Base-by-base conservation (phyloP, 2,888 invertebrate genomes). In the Parasteatoda lunata region DNA sequence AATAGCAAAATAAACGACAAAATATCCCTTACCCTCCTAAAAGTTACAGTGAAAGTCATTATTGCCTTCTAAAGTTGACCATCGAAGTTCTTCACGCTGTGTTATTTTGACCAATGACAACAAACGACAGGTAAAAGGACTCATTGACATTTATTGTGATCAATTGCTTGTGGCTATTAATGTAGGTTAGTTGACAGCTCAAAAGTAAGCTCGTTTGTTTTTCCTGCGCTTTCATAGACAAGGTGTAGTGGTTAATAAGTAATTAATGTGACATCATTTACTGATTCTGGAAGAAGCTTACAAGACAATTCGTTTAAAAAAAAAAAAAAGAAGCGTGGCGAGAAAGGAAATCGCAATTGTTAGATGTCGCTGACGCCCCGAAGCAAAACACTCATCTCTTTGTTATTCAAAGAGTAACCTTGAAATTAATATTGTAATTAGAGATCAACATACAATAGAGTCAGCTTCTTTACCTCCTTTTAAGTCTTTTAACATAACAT, bases 181-280 rank as follows among this genome's bases (percentile, higher is more conserved):
- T 30, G 30, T 59, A n/a, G 59, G 59, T 59, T 59, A 59, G 9
- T 59, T n/a, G 59, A n/a, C 4, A 59, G 7, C 9, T 59, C 13
- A 3, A 59, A 59, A 9, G 59, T 4, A 59, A n/a, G 9, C n/a
- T 13, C 59, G n/a, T 59, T 59, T 59, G 59, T 59, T n/a, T 59
- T 59, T 8, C 9, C 4, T 13, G 59, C 59, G n/a, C 59, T 13
- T 59, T 59, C 0, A 9, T 13, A 59, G 9, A 59, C 59, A 59
- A 59, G 59, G 8, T 59, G 59, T 59, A 59, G 59, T n/a, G 13
- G 59, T 59, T 59, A 59, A 9, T 59, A 59, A 59, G n/a, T 59
- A 59, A 59, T 59, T 59, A 59, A 59, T n/a, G n/a, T 59, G 59
- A 59, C 59, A 59, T 59, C 9, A 59, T 59, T 59, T 13, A 59